Evolutionary conservation across 2,797 vertebrate species (phyloP).

Genomic region (Fistularia tabacaria): DNA sequence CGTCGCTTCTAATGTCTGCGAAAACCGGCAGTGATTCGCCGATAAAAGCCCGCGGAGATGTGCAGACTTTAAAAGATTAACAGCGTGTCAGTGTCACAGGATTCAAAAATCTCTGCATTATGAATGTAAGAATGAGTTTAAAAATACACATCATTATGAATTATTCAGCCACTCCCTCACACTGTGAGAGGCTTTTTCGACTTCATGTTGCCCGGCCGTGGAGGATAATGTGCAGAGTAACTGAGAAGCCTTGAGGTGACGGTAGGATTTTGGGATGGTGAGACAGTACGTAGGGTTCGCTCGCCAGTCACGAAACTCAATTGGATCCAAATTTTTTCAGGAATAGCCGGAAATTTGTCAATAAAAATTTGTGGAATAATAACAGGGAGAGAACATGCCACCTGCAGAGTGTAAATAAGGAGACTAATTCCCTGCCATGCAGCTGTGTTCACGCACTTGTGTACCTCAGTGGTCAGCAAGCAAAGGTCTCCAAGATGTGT

Average conservation of each 20-base stretch:
- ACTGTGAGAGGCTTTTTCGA: slow-evolving; percentile 34
- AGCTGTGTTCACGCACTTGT: slow-evolving; percentile 17
- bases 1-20: slow-evolving; percentile 32
- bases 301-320: too few species aligned
- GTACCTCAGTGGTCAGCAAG: slow-evolving; percentile 3
- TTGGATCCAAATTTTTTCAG: too few species aligned
- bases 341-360: slow-evolving; percentile 27
- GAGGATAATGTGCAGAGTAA: slow-evolving; percentile 28
- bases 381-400: slow-evolving; percentile 24
- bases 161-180: slow-evolving; percentile 63
- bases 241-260: slow-evolving; percentile 11
- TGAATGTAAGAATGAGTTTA: slow-evolving; percentile 73
- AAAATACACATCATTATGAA: slow-evolving; percentile 74
- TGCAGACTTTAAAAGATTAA: slow-evolving; percentile 67
- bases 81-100: slow-evolving; percentile 62
- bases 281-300: neutral
- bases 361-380: slow-evolving; percentile 35
- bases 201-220: slow-evolving; percentile 28
- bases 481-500: too few species aligned
- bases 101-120: slow-evolving; percentile 70
- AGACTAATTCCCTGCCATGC: slow-evolving; percentile 27
- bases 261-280: too few species aligned
- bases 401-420: slow-evolving; percentile 45
- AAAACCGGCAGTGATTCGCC: slow-evolving; percentile 45
- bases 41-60: slow-evolving; percentile 45